These are phyloP conservation scores for Sorex fumeus DNA, from an alignment of 2,113 vertebrate species.

Conservation along the genomic window DNA sequence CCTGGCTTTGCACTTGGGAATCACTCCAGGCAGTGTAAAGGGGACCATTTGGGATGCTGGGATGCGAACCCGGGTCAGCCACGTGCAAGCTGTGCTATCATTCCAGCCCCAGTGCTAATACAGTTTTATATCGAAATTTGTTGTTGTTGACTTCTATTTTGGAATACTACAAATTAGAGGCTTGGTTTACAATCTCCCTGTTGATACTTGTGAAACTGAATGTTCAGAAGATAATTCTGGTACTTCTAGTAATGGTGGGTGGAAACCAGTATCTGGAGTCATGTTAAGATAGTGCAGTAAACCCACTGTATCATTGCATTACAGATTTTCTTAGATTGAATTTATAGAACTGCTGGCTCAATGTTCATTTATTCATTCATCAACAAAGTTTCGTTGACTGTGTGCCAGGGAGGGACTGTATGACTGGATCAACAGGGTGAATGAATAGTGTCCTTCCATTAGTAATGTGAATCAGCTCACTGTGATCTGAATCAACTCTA, in stretches of 20 bases:
- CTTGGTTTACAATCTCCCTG: conserved; percentile 1
- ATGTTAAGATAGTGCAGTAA: neutral
- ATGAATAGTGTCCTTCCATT: neutral
- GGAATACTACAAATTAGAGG: conserved; percentile 20
- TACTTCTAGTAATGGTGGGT: conserved; percentile 1
- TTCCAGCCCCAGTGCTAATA: neutral
- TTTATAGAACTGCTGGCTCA: conserved; percentile 29
- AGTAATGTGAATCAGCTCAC: neutral
- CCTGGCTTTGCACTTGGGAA: too few species aligned
- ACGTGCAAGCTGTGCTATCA: too few species aligned
- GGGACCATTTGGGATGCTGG: too few species aligned
- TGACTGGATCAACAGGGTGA: conserved; percentile 5
- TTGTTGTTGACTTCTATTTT: conserved; percentile 16
- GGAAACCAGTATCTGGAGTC: neutral
- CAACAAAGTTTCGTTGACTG: neutral
- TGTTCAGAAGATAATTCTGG: conserved; percentile 42
- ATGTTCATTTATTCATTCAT: neutral
- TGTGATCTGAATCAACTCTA: neutral
- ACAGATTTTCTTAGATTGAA: conserved; percentile 2
- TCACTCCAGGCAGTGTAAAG: too few species aligned
- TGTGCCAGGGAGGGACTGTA: neutral
- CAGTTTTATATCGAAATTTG: neutral
- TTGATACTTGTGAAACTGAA: conserved; percentile 37
- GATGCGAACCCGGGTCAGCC: too few species aligned
- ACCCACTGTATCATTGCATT: neutral